Evolutionary conservation across 2,113 vertebrate genomes (phyloP), one percentile per base, ranked within the genome.

Genomic region (Etheostoma spectabile): DNA sequence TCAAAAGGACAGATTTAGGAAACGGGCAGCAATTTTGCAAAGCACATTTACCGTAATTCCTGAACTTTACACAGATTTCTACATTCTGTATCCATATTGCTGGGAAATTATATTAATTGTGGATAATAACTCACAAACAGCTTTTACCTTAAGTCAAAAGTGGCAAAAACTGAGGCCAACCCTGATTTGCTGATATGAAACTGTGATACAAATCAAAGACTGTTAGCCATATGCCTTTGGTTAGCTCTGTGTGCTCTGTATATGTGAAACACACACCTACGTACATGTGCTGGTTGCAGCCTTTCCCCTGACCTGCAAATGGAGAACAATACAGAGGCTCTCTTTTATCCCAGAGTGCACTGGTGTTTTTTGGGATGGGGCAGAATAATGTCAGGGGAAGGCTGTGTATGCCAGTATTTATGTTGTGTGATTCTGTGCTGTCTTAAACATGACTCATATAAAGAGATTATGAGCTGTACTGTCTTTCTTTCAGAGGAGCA

Each of bases 141-240:
- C 30, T 86, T 70, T 86, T 68, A 68, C 74, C 35, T 71, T 45
- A 59, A 83, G 79, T 80, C 66, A 75, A 84, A 86, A 65, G 77
- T 61, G 53, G 19, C 33, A 57, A 87, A 81, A 83, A 80, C 48
- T 67, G 70, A 85, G 64, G 75, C 74, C 77, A 83, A 65, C 60
- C 46, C 12, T 67, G 55, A 82, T 82, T 79, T 75, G 70, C 81
- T 91, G 76, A 79, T 78, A 86, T 77, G 52, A 94, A 92, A 93
- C 89, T 92, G 91, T 92, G 88, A 89, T 83, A 85, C 66, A 46
- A 84, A 91, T 91, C 68, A 86, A 91, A 89, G 92, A 94, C 92
- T 94, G 93, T 94, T 93, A 92, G 91, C 92, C 92, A 93, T 90
- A 93, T 93, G 92, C 92, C 93, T 94, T 93, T 86, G 53, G 79